These are phyloP conservation scores for Glyphotaelius pellucidus DNA, from an alignment of 2,888 invertebrate species.

Conservation along the genomic window DNA sequence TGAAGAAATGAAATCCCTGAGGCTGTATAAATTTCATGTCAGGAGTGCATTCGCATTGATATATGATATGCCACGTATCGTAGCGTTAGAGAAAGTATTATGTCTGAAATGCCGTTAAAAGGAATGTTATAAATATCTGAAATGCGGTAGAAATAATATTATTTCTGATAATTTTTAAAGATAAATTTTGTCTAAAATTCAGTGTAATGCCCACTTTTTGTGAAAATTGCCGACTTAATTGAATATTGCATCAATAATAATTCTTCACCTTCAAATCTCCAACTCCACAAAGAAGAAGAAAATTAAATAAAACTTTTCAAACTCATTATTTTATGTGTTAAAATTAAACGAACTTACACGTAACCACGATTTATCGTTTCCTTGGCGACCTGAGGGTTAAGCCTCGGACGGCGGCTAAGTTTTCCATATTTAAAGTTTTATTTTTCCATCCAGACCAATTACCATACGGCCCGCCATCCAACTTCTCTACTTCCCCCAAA, in stretches of 20 bases:
- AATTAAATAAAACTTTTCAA: neutral
- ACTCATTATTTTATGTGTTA: neutral
- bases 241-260: neutral
- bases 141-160: neutral
- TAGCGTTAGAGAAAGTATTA: neutral
- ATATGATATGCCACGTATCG: neutral
- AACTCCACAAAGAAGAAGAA: neutral
- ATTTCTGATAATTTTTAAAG: too few relatives aligned
- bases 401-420: slow-evolving; percentile 48
- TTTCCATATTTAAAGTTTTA: slow-evolving; percentile 54
- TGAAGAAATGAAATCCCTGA: too few relatives aligned
- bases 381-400: neutral
- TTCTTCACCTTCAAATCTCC: neutral
- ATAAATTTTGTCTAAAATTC: neutral
- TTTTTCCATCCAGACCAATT: slow-evolving; percentile 55
- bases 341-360: neutral
- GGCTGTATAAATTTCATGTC: too few relatives aligned
- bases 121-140: neutral
- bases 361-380: neutral
- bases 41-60: neutral
- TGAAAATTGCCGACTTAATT: neutral
- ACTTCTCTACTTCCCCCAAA: slow-evolving; percentile 8
- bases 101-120: neutral
- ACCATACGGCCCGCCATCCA: slow-evolving; percentile 56
- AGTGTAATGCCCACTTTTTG: neutral